A percentile compares a stretch with the other conserved stretches of the same genome.
These are phyloP conservation scores for Ophthalmolycus amberensis DNA, from an alignment of 2,113 vertebrate genomes.

Conservation along the genomic window DNA sequence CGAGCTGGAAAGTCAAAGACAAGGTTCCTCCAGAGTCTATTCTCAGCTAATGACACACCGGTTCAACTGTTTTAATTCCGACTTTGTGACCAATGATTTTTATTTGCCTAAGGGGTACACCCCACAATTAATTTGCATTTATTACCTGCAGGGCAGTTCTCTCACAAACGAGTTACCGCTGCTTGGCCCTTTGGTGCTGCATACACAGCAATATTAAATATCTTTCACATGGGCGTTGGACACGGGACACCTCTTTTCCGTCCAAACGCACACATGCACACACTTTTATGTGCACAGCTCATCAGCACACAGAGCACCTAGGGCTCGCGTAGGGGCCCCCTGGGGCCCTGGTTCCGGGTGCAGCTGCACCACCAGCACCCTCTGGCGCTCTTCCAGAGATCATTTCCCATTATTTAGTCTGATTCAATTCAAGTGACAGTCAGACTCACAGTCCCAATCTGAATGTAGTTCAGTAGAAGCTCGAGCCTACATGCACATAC, in stretches of 20 bases:
- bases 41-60: slow-evolving; percentile 9
- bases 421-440: slow-evolving; percentile 31
- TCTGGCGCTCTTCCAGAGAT: slow-evolving; percentile 54
- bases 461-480: neutral
- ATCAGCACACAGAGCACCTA: slow-evolving; percentile 33
- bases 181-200: slow-evolving; percentile 44
- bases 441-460: slow-evolving; percentile 8
- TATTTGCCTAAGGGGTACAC: slow-evolving; percentile 59
- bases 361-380: slow-evolving; percentile 64
- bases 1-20: slow-evolving; percentile 2
- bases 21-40: neutral
- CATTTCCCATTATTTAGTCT: slow-evolving; percentile 30
- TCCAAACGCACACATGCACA: slow-evolving; percentile 13
- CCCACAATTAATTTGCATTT: slow-evolving; percentile 72
- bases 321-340: slow-evolving; percentile 40
- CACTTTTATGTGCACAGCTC: slow-evolving; percentile 11
- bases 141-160: slow-evolving; percentile 62
- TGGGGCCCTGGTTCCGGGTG: slow-evolving; percentile 36
- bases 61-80: slow-evolving; percentile 53
- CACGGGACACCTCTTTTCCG: slow-evolving; percentile 1
- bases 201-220: slow-evolving; percentile 41
- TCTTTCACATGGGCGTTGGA: slow-evolving; percentile 22
- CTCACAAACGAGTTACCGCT: slow-evolving; percentile 42
- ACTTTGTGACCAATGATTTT: slow-evolving; percentile 65
- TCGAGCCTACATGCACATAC: too few relatives aligned